phyloP scores from a whole-genome alignment of 2,113 vertebrate species.

The Nibea albiflora region DNA sequence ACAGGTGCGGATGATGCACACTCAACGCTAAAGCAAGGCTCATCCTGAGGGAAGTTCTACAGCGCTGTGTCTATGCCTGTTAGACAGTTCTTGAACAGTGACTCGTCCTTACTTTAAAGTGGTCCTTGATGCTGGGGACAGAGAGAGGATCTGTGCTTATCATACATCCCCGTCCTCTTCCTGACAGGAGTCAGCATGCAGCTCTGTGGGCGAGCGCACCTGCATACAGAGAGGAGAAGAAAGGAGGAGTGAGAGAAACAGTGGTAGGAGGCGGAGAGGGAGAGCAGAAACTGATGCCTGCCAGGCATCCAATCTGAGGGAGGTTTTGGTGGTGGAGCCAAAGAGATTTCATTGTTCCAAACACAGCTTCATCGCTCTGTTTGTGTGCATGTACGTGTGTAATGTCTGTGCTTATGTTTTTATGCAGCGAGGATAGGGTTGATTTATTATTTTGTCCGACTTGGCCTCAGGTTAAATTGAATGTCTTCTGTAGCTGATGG shows the following conservation, averaged over 20 bases:
- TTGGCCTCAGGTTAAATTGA: conserved; percentile 67
- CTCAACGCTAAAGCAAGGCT: conserved; percentile 15
- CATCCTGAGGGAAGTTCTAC: too few relatives aligned
- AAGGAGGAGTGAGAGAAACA: conserved; percentile 44
- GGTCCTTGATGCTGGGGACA: conserved; percentile 37
- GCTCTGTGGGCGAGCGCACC: conserved; percentile 72
- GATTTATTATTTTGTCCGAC: conserved; percentile 47
- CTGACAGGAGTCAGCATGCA: conserved; percentile 73
- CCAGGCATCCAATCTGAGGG: conserved; percentile 66
- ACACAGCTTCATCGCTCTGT: conserved; percentile 52
- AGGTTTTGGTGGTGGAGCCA: conserved; percentile 63
- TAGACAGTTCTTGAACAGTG: conserved; percentile 7
- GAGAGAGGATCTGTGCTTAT: conserved; percentile 63
- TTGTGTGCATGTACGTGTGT: conserved; percentile 44
- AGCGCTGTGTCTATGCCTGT: neutral
- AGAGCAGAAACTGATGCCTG: conserved; percentile 68
- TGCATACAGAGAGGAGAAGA: conserved; percentile 71
- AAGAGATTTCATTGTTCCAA: conserved; percentile 71
- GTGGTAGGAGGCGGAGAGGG: conserved; percentile 54
- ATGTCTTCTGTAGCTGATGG: conserved; percentile 63
- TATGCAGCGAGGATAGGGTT: conserved; percentile 22
- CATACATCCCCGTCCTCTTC: conserved; percentile 62
- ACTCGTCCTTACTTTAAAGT: conserved; percentile 51
- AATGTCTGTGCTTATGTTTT: conserved; percentile 37
- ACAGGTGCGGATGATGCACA: conserved; percentile 23